phyloP scores from a whole-genome alignment of 2,888 invertebrate genomes.

The Tetheella fluctuosa region DNA sequence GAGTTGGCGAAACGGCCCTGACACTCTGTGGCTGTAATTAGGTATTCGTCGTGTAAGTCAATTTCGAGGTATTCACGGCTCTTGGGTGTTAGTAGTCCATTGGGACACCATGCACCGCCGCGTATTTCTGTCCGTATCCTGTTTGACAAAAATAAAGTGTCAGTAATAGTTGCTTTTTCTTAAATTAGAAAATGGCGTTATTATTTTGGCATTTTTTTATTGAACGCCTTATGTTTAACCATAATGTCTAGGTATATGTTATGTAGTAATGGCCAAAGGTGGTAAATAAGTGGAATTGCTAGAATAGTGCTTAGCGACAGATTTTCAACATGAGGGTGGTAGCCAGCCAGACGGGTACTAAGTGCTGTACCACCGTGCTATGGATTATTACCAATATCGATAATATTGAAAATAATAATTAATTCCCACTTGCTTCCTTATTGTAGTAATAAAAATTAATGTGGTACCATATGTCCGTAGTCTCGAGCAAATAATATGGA shows the following conservation, averaged over 20 bases:
- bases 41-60: conserved; percentile 88
- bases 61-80: conserved; percentile 93
- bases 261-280: too few relatives aligned
- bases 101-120: conserved; percentile 97
- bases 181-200: too few relatives aligned
- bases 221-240: too few relatives aligned
- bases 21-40: conserved; percentile 93
- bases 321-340: too few relatives aligned
- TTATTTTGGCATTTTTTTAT: too few relatives aligned
- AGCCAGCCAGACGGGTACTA: too few relatives aligned
- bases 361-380: too few relatives aligned
- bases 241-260: too few relatives aligned
- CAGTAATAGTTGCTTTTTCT: too few relatives aligned
- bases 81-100: conserved; percentile 89
- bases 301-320: too few relatives aligned
- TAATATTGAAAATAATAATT: background rate
- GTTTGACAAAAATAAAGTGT: conserved; percentile 33
- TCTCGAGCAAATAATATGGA: background rate
- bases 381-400: background rate
- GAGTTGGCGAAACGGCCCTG: conserved; percentile 97
- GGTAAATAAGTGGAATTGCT: too few relatives aligned
- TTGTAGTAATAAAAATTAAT: background rate
- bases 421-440: background rate
- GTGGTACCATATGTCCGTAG: background rate
- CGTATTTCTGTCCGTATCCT: conserved; percentile 94